A percentile compares a stretch with the other conserved stretches of the same genome.
These are phyloP conservation scores for Mixornis gularis DNA, from an alignment of 2,113 vertebrate genomes.

Conservation along the genomic window DNA sequence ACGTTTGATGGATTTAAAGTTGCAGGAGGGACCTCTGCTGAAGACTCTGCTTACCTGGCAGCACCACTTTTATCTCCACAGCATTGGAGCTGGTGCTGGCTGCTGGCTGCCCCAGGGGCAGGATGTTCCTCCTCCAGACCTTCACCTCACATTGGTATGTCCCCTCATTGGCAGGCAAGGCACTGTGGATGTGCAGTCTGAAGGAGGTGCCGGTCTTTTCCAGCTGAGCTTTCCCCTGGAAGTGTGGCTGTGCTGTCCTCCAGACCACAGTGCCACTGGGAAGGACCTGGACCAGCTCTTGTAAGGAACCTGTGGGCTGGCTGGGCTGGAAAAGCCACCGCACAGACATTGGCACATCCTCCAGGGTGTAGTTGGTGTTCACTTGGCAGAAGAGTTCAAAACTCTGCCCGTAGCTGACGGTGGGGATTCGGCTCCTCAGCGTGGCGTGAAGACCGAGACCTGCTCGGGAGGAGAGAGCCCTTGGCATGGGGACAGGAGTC, in stretches of 20 bases:
- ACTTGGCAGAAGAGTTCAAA: conserved; percentile 56
- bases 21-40: background rate
- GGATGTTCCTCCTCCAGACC: conserved; percentile 56
- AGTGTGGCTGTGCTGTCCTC: conserved; percentile 44
- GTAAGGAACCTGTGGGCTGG: background rate
- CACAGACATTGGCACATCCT: conserved; percentile 40
- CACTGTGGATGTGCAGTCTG: conserved; percentile 62
- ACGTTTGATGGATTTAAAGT: background rate
- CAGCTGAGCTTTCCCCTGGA: conserved; percentile 62
- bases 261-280: conserved; percentile 70
- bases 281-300: conserved; percentile 61
- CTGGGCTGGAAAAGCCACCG: conserved; percentile 72
- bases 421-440: conserved; percentile 43
- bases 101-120: background rate
- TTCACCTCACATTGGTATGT: conserved; percentile 73
- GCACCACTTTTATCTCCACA: conserved; percentile 59
- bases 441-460: background rate
- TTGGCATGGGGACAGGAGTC: background rate
- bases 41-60: conserved; percentile 72
- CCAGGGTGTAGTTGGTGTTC: fast-evolving
- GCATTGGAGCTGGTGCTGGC: conserved; percentile 57
- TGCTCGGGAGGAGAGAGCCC: background rate
- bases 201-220: background rate
- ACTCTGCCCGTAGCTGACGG: background rate
- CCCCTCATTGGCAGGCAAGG: conserved; percentile 56